Percentiles rank a stretch among this genome's conserved stretches.
Evolutionary conservation across 2,797 vertebrate genomes (phyloP).

Genomic region (Hypotaenidia philippensis): DNA sequence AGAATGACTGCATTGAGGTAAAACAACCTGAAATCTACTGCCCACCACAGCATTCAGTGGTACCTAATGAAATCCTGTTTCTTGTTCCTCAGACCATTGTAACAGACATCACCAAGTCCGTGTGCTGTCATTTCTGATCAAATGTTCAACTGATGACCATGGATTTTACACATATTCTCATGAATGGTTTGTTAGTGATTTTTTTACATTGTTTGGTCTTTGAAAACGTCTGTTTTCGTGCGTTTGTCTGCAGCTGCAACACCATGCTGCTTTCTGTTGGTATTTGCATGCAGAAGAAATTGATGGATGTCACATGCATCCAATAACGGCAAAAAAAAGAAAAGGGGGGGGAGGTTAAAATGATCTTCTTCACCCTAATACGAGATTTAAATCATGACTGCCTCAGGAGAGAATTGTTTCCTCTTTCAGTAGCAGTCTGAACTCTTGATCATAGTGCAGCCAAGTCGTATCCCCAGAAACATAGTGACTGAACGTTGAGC

Average conservation of each 20-base stretch:
- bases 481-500: constrained; percentile 36
- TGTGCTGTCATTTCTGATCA: not conserved
- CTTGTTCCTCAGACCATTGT: not conserved
- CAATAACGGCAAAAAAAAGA: not conserved
- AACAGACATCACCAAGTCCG: not conserved
- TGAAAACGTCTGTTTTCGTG: not conserved
- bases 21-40: not conserved
- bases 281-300: constrained; percentile 28
- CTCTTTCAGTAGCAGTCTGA: constrained; percentile 67
- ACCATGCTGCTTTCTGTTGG: not conserved
- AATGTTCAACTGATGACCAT: not conserved
- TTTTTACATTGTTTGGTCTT: not conserved
- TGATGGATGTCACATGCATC: constrained; percentile 5
- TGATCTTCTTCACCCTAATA: constrained; percentile 50
- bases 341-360: constrained; percentile 18
- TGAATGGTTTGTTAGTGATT: not conserved
- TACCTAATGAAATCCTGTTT: not conserved
- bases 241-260: constrained; percentile 38
- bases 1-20: not conserved
- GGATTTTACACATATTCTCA: not conserved
- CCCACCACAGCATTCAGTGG: not conserved
- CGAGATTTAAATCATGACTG: constrained; percentile 57
- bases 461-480: constrained; percentile 50
- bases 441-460: constrained; percentile 24
- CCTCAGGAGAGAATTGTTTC: constrained; percentile 57